Percentiles rank a stretch among this genome's conserved stretches.
phyloP scores from a whole-genome alignment of 2,888 invertebrate genomes.

The Hyles lineata region DNA sequence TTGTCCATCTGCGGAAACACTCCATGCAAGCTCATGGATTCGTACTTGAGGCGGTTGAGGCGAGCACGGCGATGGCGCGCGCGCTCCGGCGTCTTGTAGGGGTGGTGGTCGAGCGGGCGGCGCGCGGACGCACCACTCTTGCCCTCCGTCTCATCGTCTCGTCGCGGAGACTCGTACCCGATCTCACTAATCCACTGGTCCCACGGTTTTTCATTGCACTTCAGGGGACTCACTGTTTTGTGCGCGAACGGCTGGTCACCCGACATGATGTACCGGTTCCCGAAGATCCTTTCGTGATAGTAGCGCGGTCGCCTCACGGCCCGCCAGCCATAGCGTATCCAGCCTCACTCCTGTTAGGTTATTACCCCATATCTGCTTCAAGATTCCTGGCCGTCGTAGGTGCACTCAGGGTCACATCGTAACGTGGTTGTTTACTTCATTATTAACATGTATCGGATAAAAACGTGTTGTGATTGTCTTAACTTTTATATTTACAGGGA shows the following conservation, averaged over 20 bases:
- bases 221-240: slow-evolving; percentile 77
- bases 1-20: slow-evolving; percentile 91
- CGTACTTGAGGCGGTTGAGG: slow-evolving; percentile 80
- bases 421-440: slow-evolving; percentile 69
- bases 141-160: slow-evolving; percentile 69
- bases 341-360: slow-evolving; percentile 79
- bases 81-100: slow-evolving; percentile 63
- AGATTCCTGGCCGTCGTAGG: slow-evolving; percentile 60
- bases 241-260: slow-evolving; percentile 72
- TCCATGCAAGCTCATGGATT: slow-evolving; percentile 91
- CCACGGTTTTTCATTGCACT: slow-evolving; percentile 83
- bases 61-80: slow-evolving; percentile 71
- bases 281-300: slow-evolving; percentile 59
- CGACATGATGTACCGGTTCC: slow-evolving; percentile 73
- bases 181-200: slow-evolving; percentile 81
- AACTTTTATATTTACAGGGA: slow-evolving; percentile 84
- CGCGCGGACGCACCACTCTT: slow-evolving; percentile 63
- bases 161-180: slow-evolving; percentile 77
- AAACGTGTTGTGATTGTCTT: slow-evolving; percentile 81
- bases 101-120: slow-evolving; percentile 61
- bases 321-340: slow-evolving; percentile 74
- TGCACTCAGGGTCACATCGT: slow-evolving; percentile 72
- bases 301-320: slow-evolving; percentile 66
- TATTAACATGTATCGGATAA: slow-evolving; percentile 64
- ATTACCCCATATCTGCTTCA: slow-evolving; percentile 80